phyloP scores from a whole-genome alignment of 2,113 vertebrate genomes.

The Myrmecobius fasciatus region DNA sequence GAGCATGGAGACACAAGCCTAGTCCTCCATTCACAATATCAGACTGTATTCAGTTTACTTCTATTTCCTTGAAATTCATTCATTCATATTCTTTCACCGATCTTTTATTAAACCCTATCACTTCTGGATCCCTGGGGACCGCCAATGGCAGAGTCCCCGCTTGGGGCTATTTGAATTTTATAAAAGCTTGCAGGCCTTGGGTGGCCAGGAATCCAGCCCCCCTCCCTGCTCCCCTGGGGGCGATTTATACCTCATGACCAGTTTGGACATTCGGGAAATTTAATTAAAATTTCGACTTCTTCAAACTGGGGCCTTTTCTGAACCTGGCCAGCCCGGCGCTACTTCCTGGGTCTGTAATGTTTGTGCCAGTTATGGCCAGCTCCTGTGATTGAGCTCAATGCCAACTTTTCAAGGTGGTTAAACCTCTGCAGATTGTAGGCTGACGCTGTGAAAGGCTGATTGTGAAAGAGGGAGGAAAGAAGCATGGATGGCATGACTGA shows the following conservation, averaged over 20 bases:
- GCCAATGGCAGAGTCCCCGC: background rate
- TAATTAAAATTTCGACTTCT: background rate
- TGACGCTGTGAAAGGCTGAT: background rate
- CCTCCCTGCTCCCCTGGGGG: background rate
- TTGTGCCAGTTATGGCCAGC: background rate
- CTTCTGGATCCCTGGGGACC: background rate
- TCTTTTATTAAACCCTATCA: background rate
- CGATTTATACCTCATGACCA: background rate
- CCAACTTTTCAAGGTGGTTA: background rate
- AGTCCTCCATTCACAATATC: background rate
- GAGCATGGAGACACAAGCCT: background rate
- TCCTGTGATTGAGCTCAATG: background rate
- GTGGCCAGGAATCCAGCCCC: background rate
- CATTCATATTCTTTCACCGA: background rate
- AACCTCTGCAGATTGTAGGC: background rate
- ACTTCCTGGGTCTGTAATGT: fast-evolving
- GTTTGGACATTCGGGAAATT: background rate
- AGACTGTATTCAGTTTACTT: background rate
- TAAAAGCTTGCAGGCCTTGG: background rate
- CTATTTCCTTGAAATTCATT: background rate
- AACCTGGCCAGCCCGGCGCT: background rate
- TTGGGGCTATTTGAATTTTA: background rate
- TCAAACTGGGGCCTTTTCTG: background rate
- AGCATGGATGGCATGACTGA: no score
- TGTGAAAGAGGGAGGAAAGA: no score